Percentiles rank a stretch among this genome's conserved stretches.
These are phyloP conservation scores for Meiosimyza decipiens DNA, from an alignment of 2,888 invertebrate species.

Conservation along the genomic window DNA sequence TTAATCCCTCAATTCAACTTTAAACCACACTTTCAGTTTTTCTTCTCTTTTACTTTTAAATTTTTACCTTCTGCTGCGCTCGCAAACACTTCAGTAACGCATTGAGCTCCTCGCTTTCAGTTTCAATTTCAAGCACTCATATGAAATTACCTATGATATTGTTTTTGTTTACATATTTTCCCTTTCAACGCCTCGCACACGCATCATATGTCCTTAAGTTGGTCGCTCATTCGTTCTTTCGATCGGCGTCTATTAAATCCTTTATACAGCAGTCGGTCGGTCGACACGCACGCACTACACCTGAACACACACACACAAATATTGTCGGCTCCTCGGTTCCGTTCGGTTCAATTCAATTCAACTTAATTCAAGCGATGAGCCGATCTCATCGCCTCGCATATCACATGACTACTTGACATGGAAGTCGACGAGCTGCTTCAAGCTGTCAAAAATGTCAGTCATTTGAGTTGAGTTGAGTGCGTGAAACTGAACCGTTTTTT, in stretches of 20 bases:
- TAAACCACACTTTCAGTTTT: no score
- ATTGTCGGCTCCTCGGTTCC: neutral
- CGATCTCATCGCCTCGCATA: conserved; percentile 12
- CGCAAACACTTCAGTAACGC: neutral
- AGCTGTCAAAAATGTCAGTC: conserved; percentile 46
- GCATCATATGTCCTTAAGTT: no score
- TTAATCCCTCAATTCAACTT: neutral
- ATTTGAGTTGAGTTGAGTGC: conserved; percentile 31
- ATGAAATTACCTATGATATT: no score
- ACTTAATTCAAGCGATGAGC: no score
- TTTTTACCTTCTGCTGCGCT: neutral
- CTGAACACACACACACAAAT: neutral
- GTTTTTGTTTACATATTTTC: no score
- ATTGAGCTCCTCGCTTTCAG: conserved; percentile 3
- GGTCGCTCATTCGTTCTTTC: no score
- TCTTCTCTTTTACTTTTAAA: no score
- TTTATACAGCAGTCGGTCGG: neutral
- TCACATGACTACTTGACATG: conserved; percentile 24
- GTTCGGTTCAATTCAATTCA: neutral
- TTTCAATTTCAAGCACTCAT: conserved; percentile 9
- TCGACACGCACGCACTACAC: neutral
- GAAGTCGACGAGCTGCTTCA: conserved; percentile 38
- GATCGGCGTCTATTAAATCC: no score
- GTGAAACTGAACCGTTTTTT: neutral
- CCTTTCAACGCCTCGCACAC: no score